These are phyloP conservation scores for Cerastoderma edule DNA, from an alignment of 2,888 invertebrate species.

Conservation along the genomic window DNA sequence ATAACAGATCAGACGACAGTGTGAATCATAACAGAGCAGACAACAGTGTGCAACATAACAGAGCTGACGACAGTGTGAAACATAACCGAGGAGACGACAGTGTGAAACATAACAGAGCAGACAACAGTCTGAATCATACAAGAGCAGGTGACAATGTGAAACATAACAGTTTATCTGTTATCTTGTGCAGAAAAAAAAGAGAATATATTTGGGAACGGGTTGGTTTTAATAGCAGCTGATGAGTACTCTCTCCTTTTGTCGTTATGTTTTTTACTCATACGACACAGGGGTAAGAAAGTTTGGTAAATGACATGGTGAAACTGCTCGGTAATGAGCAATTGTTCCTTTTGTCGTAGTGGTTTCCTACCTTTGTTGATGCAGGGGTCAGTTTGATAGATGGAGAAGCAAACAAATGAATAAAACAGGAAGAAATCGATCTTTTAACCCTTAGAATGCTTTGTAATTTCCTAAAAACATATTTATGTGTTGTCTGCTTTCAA, in stretches of 20 bases:
- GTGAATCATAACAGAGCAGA: too few species aligned
- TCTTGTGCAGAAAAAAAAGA: neutral
- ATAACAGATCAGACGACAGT: too few species aligned
- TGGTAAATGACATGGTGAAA: slow-evolving; percentile 5
- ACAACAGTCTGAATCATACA: neutral
- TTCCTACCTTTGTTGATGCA: too few species aligned
- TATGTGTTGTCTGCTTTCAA: neutral
- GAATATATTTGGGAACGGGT: neutral
- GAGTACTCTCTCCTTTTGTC: too few species aligned
- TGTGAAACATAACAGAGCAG: too few species aligned
- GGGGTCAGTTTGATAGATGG: too few species aligned
- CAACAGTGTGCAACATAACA: too few species aligned
- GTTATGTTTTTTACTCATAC: neutral
- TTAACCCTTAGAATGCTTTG: neutral
- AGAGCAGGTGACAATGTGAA: neutral
- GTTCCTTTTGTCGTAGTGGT: slow-evolving; percentile 12
- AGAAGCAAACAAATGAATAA: too few species aligned
- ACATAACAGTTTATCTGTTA: neutral
- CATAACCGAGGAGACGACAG: too few species aligned
- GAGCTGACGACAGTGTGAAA: too few species aligned
- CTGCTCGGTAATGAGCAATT: slow-evolving; percentile 7
- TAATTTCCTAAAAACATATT: neutral
- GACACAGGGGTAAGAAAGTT: neutral
- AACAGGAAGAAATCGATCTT: neutral
- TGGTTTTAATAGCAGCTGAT: too few species aligned